Evolutionary conservation across 2,888 invertebrate genomes (phyloP).

Genomic region (Aporophyla lueneburgensis): DNA sequence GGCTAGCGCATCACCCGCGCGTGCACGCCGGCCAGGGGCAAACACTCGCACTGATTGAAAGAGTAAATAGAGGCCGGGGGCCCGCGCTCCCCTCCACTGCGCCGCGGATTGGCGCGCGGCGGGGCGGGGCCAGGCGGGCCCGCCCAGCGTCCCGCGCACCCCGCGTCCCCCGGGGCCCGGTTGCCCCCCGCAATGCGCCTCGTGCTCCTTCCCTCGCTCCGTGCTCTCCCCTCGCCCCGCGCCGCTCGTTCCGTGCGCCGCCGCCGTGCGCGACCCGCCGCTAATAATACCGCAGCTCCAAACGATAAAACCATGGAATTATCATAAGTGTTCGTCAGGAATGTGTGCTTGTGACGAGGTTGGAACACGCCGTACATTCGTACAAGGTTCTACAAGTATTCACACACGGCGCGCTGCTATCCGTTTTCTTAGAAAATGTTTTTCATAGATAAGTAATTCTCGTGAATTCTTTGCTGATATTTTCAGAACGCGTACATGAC

Average conservation of each 20-base stretch:
- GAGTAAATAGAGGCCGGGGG: conserved; percentile 90
- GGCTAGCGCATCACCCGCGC: conserved; percentile 91
- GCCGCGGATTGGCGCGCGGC: conserved; percentile 81
- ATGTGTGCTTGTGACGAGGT: conserved; percentile 84
- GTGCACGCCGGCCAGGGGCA: conserved; percentile 90
- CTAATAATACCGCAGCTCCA: conserved; percentile 88
- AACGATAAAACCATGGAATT: conserved; percentile 90
- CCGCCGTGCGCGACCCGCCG: conserved; percentile 68
- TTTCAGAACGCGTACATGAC: conserved; percentile 21
- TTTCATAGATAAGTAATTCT: conserved; percentile 59
- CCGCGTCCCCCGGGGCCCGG: conserved; percentile 62
- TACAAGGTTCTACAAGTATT: conserved; percentile 60
- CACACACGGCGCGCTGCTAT: conserved; percentile 53
- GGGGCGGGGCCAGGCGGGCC: conserved; percentile 82
- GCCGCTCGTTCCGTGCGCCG: conserved; percentile 60
- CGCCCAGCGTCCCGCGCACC: conserved; percentile 72
- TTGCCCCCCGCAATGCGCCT: conserved; percentile 65
- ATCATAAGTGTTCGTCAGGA: conserved; percentile 88
- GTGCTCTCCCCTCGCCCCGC: conserved; percentile 60
- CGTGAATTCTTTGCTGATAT: conserved; percentile 48
- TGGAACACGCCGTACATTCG: conserved; percentile 46
- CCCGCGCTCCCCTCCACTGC: conserved; percentile 87
- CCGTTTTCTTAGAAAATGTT: conserved; percentile 58
- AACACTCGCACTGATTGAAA: conserved; percentile 91
- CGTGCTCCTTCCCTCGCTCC: conserved; percentile 60